These are phyloP conservation scores for Hoplostethus mediterraneus DNA, from an alignment of 2,797 vertebrate genomes.

Conservation along the genomic window DNA sequence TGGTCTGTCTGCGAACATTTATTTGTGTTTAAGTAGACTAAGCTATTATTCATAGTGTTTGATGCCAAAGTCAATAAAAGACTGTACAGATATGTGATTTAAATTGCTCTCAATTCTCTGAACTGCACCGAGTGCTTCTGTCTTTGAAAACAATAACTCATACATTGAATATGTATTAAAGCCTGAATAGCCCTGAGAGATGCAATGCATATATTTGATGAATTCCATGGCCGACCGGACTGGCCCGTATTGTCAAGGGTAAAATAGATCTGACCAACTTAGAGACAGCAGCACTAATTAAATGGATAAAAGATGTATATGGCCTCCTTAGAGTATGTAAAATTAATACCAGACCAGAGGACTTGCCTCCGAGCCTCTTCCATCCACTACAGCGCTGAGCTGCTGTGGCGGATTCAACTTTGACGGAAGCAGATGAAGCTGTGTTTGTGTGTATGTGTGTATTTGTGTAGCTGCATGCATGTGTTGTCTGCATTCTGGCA, in stretches of 20 bases:
- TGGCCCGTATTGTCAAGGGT: slow-evolving; percentile 44
- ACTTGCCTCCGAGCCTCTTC: slow-evolving; percentile 70
- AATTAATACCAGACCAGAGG: slow-evolving; percentile 78
- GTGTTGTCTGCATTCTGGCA: neutral
- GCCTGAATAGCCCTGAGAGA: slow-evolving; percentile 63
- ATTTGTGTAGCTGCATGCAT: slow-evolving; percentile 4
- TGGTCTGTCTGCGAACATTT: slow-evolving; percentile 63
- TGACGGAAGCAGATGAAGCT: slow-evolving; percentile 27
- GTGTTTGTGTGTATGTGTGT: neutral
- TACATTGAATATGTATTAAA: slow-evolving; percentile 68
- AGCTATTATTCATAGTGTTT: slow-evolving; percentile 67
- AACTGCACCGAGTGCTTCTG: slow-evolving; percentile 52
- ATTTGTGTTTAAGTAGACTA: slow-evolving; percentile 67
- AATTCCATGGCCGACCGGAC: slow-evolving; percentile 65
- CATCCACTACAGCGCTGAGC: slow-evolving; percentile 44
- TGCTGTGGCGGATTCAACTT: slow-evolving; percentile 25
- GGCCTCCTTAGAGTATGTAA: slow-evolving; percentile 72
- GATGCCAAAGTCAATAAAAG: slow-evolving; percentile 67
- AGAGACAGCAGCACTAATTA: slow-evolving; percentile 80
- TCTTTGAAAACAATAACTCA: slow-evolving; percentile 74
- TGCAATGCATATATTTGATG: slow-evolving; percentile 68
- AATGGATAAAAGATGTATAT: slow-evolving; percentile 81
- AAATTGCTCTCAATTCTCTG: slow-evolving; percentile 64
- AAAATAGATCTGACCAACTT: slow-evolving; percentile 76
- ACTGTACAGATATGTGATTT: slow-evolving; percentile 51